A percentile compares a stretch with the other conserved stretches of the same genome.
Conservation (phyloP, 2,113 vertebrate species). For the Rhagologus leucostigma region DNA sequence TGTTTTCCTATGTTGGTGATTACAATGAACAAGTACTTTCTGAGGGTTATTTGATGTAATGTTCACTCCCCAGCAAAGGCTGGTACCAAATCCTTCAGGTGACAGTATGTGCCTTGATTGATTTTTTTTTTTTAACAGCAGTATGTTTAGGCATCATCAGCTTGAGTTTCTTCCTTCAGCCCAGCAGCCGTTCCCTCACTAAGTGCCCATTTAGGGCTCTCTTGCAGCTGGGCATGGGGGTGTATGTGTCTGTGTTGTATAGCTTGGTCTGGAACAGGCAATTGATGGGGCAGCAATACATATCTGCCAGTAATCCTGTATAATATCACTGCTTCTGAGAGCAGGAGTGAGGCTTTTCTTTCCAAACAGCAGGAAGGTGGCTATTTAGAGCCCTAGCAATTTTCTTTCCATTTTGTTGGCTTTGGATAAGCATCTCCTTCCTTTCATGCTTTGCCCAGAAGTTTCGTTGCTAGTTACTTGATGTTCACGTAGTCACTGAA, state of each 20-base stretch:
- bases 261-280: neutral
- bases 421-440: constrained; percentile 33
- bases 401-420: constrained; percentile 12
- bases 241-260: neutral
- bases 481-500: neutral
- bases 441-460: constrained; percentile 37
- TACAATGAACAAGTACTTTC: neutral
- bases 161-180: neutral
- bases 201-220: neutral
- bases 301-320: neutral
- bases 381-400: constrained; percentile 33
- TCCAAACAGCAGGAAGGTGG: constrained; percentile 14
- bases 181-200: neutral
- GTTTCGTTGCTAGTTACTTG: constrained; percentile 5
- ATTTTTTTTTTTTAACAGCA: neutral
- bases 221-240: neutral
- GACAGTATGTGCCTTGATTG: neutral
- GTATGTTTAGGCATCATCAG: neutral
- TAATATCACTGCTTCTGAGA: neutral
- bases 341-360: neutral
- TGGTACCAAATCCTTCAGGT: neutral
- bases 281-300: neutral
- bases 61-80: neutral
- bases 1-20: neutral
- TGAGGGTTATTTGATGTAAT: neutral